A percentile compares a stretch with the other conserved stretches of the same genome.
Evolutionary conservation across 2,888 invertebrate species (phyloP).

Genomic region (Andrena hattorfiana): DNA sequence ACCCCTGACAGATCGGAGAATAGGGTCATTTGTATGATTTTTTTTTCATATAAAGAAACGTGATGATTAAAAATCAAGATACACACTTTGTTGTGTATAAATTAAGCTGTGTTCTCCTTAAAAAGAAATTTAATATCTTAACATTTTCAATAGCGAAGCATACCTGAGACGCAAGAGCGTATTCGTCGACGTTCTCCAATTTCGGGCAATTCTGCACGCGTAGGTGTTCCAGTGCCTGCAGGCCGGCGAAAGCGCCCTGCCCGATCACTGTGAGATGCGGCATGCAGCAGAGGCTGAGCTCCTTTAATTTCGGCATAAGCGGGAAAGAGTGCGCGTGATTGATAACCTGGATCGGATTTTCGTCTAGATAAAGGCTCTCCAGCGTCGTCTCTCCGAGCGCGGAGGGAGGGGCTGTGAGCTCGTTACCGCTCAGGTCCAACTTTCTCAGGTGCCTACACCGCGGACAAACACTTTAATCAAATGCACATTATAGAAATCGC

Average conservation of each 20-base stretch:
- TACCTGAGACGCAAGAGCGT: constrained; percentile 83
- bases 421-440: constrained; percentile 90
- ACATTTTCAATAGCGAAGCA: background rate
- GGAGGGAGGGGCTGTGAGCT: constrained; percentile 87
- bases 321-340: constrained; percentile 88
- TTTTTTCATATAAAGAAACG: background rate
- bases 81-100: too few species aligned
- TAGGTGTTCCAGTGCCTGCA: constrained; percentile 87
- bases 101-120: too few species aligned
- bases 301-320: constrained; percentile 87
- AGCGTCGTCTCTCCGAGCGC: constrained; percentile 88
- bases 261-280: constrained; percentile 87
- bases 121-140: background rate
- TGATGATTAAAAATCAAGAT: background rate
- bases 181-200: constrained; percentile 87
- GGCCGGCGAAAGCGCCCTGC: constrained; percentile 86
- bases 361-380: constrained; percentile 88
- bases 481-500: too few species aligned
- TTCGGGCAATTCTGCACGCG: constrained; percentile 89
- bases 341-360: constrained; percentile 89
- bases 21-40: too few species aligned
- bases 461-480: background rate
- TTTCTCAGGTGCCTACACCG: constrained; percentile 86
- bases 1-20: too few species aligned
- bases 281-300: constrained; percentile 90